Base-by-base conservation (phyloP, 2,113 vertebrate species). In the Oceanites oceanicus region DNA sequence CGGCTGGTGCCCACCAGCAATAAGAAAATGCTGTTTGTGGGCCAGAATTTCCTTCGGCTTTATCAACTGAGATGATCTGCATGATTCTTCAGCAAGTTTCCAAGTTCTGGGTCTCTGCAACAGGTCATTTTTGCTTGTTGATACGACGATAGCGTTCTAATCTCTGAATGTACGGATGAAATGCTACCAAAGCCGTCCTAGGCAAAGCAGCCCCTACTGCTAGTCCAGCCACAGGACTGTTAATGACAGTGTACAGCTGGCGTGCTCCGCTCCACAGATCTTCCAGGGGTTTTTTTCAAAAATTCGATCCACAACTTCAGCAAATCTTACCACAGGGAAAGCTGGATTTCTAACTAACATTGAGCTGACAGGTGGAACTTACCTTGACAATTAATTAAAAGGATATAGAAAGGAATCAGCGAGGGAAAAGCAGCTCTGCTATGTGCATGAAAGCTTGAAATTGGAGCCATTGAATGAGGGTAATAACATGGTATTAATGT, bases 301-400 rank as follows among this genome's bases (percentile, higher is more conserved):
- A 70, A 59, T 47, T 4, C 36, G 30, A 36, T 36, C 42, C 82
- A 44, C 14, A 66, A 7, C 47, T 67, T 67, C 25, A 29, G 72
- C 42, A 59, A 26, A 70, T n/a, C 66, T 45, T 5, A 3, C 42
- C 72, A 26, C 42, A 16, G 50, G 4, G 19, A n/a, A 77, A 63
- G 44, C 11, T 25, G 25, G 12, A 17, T 74, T 95, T 76, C 62
- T 66, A 86, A 65, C 74, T 29, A 88, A 27, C 25, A 5, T 7
- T 1, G 4, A 80, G 71, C 9, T 20, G 68, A 67, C 67, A 71
- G 13, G 15, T 83, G 72, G 75, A 94, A 90, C 68, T 70, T 80
- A 49, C 52, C 86, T 71, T 94, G 72, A 85, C 50, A 79, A 73
- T 86, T 82, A 81, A 96, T 90, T 86, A 76, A 84, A 78, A 61